These are phyloP conservation scores for Gambusia holbrooki DNA, from an alignment of 2,113 vertebrate species.

Conservation along the genomic window DNA sequence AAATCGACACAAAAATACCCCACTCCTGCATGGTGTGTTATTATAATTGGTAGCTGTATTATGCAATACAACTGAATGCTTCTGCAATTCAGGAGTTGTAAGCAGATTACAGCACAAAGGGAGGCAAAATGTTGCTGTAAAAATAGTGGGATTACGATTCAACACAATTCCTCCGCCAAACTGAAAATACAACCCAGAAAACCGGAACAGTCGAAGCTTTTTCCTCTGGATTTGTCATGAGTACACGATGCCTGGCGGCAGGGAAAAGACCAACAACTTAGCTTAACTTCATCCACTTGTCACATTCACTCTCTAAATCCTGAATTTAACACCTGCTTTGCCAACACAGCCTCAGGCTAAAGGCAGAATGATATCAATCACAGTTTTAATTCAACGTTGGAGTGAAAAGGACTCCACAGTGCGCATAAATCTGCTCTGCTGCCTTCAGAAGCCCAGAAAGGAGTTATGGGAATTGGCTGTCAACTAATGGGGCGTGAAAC, in stretches of 20 bases:
- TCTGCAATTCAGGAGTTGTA: constrained; percentile 24
- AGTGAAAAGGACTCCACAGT: constrained; percentile 28
- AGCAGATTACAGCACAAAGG: constrained; percentile 54
- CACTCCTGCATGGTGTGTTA: constrained; percentile 3
- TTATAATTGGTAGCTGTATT: constrained; percentile 28
- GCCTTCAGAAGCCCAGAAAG: constrained; percentile 49
- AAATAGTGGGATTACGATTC: constrained; percentile 48
- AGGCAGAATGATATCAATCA: constrained; percentile 28
- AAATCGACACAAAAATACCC: not conserved
- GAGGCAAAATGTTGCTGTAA: constrained; percentile 32
- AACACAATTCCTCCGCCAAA: constrained; percentile 21
- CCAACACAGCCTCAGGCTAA: not conserved
- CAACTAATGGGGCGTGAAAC: constrained; percentile 72
- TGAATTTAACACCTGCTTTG: constrained; percentile 25
- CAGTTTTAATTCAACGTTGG: constrained; percentile 40
- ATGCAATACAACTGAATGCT: constrained; percentile 24
- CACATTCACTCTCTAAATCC: constrained; percentile 5
- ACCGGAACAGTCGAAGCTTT: not conserved
- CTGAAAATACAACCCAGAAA: constrained; percentile 14
- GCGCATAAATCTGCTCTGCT: constrained; percentile 55
- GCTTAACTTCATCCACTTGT: not conserved
- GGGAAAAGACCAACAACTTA: not conserved
- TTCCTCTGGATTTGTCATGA: not conserved
- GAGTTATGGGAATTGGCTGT: constrained; percentile 69
- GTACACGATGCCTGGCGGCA: constrained; percentile 7